Base-by-base conservation (phyloP, 2,113 vertebrate genomes). In the Sorex fumeus region DNA sequence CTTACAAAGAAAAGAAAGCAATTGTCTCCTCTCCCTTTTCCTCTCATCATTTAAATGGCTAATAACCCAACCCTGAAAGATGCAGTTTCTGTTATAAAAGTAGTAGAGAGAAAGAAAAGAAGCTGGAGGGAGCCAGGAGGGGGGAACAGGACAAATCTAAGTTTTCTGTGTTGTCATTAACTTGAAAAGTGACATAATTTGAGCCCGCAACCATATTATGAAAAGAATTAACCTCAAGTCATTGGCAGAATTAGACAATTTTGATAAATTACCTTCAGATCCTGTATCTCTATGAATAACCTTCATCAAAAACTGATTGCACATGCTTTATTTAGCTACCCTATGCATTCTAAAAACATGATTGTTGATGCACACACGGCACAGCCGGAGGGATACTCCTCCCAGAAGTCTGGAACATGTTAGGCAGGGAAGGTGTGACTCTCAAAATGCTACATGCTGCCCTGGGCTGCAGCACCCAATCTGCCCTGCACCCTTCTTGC, bases 131-230 rank as follows among this genome's bases (percentile, higher is more conserved):
- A 4, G 27, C n/a, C n/a, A n/a, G 64, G 18, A 28, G 4, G 60
- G 25, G 25, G 19, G 27, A 30, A 27, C 27, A 66, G 64, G 10
- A 10, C 64, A 27, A 23, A 30, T 27, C 5, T 66, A 66, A 28
- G 64, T 3, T 71, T 40, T 2, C 40, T 50, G 9, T 69, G 43
- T 70, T 72, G 11, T 32, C 53, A 3, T 21, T 78, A 25, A 9
- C 67, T 88, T 92, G 90, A 45, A 81, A 69, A 78, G 60, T 66
- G 82, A 75, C 50, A 75, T 66, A 88, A 62, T 60, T 66, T 82
- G 27, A 87, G 28, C 32, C 57, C 64, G 28, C 9, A 8, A 43
- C 57, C 40, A 16, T 67, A 67, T 28, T 64, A 57, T 50, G 19
- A 80, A 57, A 66, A 70, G 3, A 81, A 86, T 76, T 40, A 78